Evolutionary conservation across 1,140 invertebrate species (phyloP).

Genomic region (Drosophila pruinosa): DNA sequence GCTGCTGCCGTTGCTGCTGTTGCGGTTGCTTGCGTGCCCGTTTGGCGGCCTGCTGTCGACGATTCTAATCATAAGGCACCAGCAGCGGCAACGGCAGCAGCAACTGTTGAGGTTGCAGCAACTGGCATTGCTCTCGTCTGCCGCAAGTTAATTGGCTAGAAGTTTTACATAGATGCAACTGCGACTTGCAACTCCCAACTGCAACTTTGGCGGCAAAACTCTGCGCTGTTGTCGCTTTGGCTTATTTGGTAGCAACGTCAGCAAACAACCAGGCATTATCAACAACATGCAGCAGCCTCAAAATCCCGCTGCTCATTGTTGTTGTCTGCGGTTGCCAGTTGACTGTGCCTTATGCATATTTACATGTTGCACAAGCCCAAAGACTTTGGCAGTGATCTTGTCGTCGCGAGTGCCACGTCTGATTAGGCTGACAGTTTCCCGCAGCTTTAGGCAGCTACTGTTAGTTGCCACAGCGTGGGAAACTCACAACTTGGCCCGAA

Average conservation of each 20-base stretch:
- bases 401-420: constrained; percentile 65
- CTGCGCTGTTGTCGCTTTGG: constrained; percentile 25
- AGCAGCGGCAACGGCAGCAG: constrained; percentile 30
- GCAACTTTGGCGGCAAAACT: constrained; percentile 58
- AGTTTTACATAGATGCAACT: constrained; percentile 70
- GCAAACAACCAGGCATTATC: constrained; percentile 48
- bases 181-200: constrained; percentile 35
- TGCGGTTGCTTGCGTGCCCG: constrained; percentile 36
- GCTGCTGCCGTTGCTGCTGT: constrained; percentile 26
- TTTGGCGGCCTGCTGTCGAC: constrained; percentile 68
- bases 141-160: constrained; percentile 77
- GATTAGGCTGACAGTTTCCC: constrained; percentile 71
- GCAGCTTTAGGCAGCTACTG: constrained; percentile 63
- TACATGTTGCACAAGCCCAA: constrained; percentile 46
- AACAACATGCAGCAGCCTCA: constrained; percentile 44
- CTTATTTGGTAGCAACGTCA: constrained; percentile 60
- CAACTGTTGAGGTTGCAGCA: constrained; percentile 14
- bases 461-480: constrained; percentile 48
- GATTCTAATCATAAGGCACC: constrained; percentile 80
- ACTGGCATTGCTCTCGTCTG: constrained; percentile 21
- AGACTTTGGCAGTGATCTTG: constrained; percentile 70
- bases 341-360: constrained; percentile 59
- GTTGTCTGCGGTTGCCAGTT: neutral
- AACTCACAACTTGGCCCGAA: neutral
- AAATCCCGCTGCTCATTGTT: constrained; percentile 50